Conservation (phyloP, 2,113 vertebrate genomes). For the Silurus glanis region DNA sequence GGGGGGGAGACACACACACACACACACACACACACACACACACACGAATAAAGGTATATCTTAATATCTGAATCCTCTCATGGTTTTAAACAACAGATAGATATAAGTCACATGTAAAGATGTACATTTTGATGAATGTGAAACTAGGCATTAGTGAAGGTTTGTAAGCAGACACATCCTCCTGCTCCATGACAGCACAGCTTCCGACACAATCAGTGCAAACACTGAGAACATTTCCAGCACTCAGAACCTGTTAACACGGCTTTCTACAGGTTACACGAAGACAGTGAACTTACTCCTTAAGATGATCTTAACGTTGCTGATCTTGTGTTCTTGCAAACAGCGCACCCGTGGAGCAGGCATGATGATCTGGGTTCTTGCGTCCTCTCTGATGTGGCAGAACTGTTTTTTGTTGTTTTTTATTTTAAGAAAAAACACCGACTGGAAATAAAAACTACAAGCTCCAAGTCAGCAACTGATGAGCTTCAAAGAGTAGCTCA, state of each 20-base stretch:
- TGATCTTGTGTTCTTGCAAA: conserved; percentile 64
- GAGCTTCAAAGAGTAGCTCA: not conserved
- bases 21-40: too few relatives aligned
- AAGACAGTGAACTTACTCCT: conserved; percentile 66
- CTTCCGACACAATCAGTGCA: not conserved
- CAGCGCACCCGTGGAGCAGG: conserved; percentile 56
- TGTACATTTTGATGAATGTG: not conserved
- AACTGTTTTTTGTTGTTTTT: not conserved
- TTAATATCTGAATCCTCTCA: conserved; percentile 27
- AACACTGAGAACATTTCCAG: not conserved
- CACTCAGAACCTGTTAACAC: not conserved
- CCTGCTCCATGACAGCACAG: too few relatives aligned
- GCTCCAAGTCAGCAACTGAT: not conserved
- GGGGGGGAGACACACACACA: too few relatives aligned
- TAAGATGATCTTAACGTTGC: conserved; percentile 66
- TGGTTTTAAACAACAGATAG: conserved; percentile 4
- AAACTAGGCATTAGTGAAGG: not conserved
- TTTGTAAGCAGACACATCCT: not conserved
- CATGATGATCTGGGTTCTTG: conserved; percentile 51
- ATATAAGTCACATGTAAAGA: not conserved
- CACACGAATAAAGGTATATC: too few relatives aligned
- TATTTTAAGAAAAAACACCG: not conserved
- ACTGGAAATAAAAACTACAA: not conserved
- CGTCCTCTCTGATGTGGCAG: not conserved
- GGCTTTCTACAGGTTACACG: not conserved